Evolutionary conservation across 2,888 invertebrate species (phyloP).

Genomic region (Amiota communis): DNA sequence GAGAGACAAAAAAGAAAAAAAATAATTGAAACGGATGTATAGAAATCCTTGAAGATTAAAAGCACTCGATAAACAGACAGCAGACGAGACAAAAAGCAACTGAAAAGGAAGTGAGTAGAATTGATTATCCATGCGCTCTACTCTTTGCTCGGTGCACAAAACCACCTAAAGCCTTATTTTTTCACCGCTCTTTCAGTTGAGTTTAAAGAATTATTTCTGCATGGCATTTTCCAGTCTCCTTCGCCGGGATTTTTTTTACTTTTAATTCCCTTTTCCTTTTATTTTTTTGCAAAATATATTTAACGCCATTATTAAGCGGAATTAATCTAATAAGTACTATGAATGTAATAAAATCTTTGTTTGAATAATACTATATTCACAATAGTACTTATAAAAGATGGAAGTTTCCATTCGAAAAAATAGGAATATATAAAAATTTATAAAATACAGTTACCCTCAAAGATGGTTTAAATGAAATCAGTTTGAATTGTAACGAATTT

Average conservation of each 20-base stretch:
- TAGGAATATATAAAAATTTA: neutral
- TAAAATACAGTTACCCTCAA: neutral
- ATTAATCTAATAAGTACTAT: constrained; percentile 51
- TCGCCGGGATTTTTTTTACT: too few relatives aligned
- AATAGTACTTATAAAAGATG: too few relatives aligned
- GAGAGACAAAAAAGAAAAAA: neutral
- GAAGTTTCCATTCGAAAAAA: too few relatives aligned
- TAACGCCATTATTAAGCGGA: constrained; percentile 50
- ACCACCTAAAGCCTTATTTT: constrained; percentile 6
- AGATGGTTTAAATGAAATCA: too few relatives aligned
- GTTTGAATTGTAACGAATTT: too few relatives aligned
- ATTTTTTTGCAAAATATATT: constrained; percentile 48
- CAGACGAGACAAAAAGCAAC: constrained; percentile 43
- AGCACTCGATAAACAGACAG: constrained; percentile 55
- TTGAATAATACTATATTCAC: neutral
- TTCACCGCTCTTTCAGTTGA: constrained; percentile 29
- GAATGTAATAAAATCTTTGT: constrained; percentile 20
- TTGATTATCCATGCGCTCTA: constrained; percentile 20
- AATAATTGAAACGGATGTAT: neutral
- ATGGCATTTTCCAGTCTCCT: constrained; percentile 49
- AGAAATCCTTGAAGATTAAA: constrained; percentile 64
- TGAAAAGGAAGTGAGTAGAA: constrained; percentile 21
- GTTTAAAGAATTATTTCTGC: constrained; percentile 55
- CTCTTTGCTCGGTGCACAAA: neutral
- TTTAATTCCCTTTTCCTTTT: too few relatives aligned